These are phyloP conservation scores for Drosophila setosimentum DNA, from an alignment of 2,888 invertebrate species.

Conservation along the genomic window DNA sequence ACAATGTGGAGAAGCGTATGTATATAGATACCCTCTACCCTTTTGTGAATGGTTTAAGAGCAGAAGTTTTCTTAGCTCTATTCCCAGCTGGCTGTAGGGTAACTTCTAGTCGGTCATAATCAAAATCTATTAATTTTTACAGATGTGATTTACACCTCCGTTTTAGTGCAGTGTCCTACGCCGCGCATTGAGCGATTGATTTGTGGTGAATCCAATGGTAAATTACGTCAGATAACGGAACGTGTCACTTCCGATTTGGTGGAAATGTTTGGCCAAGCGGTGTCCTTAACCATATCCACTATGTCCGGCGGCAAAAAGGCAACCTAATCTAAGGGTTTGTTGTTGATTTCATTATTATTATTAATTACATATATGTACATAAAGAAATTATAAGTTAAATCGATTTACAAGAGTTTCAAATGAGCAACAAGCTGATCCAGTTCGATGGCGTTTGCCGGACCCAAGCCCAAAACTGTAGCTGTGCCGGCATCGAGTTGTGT, in stretches of 20 bases:
- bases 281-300: conserved; percentile 84
- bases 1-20: conserved; percentile 87
- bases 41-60: neutral
- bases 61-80: neutral
- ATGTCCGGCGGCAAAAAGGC: conserved; percentile 44
- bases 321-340: conserved; percentile 15
- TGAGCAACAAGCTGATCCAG: conserved; percentile 88
- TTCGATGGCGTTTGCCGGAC: conserved; percentile 87
- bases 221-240: conserved; percentile 90
- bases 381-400: conserved; percentile 20
- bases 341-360: conserved; percentile 13
- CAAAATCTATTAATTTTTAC: conserved; percentile 22
- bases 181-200: conserved; percentile 88
- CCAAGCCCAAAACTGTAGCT: conserved; percentile 90
- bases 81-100: neutral
- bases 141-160: conserved; percentile 87
- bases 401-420: conserved; percentile 87
- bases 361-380: conserved; percentile 15
- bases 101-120: neutral
- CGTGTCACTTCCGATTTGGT: conserved; percentile 88
- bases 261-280: conserved; percentile 88
- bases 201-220: conserved; percentile 89
- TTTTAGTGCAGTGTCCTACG: conserved; percentile 88
- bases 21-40: neutral
- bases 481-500: conserved; percentile 90